Percentiles rank a stretch among this genome's conserved stretches.
Evolutionary conservation across 2,888 invertebrate genomes (phyloP).

Genomic region (Ceratothoa steindachneri): DNA sequence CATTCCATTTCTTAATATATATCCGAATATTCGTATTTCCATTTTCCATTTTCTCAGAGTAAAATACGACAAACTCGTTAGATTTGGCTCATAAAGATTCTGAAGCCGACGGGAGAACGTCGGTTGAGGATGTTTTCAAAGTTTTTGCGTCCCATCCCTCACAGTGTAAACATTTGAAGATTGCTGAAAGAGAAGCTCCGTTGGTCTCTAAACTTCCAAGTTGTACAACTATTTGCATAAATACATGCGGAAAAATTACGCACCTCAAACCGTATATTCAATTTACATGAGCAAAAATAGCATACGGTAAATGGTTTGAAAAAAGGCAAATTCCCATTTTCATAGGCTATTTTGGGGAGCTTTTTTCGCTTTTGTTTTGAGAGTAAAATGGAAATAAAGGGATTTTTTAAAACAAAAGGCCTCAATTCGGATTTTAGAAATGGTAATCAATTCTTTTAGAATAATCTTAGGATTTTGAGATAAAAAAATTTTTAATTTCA

Average conservation of each 20-base stretch:
- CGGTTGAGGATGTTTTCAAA: background rate
- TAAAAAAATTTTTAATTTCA: too few species aligned
- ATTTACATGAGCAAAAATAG: background rate
- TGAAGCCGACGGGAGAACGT: background rate
- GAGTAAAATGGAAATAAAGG: background rate
- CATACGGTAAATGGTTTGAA: too few species aligned
- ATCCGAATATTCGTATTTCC: background rate
- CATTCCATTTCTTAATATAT: background rate
- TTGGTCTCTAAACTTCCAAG: background rate
- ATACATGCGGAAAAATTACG: background rate
- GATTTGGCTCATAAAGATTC: conserved; percentile 8
- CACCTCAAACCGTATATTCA: background rate
- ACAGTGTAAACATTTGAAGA: background rate
- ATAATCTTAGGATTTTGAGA: too few species aligned
- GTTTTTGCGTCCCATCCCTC: background rate
- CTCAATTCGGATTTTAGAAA: too few species aligned
- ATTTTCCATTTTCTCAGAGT: background rate
- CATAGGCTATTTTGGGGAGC: too few species aligned
- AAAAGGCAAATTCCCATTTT: background rate
- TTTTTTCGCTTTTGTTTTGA: too few species aligned
- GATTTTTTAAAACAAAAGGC: too few species aligned
- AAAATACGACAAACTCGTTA: conserved; percentile 1
- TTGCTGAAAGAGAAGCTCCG: too few species aligned
- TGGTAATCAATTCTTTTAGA: too few species aligned
- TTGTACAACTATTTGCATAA: background rate